A percentile compares a stretch with the other conserved stretches of the same genome.
Conservation (phyloP, 2,113 vertebrate genomes). For the Steatornis caripensis region DNA sequence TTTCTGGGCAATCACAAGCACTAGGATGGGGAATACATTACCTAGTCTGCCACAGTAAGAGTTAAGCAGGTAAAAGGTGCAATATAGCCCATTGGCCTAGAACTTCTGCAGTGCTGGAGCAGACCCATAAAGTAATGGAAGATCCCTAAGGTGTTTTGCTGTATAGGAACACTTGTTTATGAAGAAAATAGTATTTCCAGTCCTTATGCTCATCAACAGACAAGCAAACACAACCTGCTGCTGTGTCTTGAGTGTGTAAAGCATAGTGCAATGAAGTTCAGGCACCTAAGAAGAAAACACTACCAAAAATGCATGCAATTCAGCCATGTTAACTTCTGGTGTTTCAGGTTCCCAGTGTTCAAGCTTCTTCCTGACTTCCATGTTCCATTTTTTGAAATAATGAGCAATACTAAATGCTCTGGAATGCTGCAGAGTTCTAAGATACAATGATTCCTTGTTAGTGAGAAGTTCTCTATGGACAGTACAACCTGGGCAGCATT, state of each 20-base stretch:
- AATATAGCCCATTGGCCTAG: background rate
- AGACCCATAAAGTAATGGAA: background rate
- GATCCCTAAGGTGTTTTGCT: background rate
- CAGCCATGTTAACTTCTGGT: background rate
- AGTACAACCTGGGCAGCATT: too few species aligned
- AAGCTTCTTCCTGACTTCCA: background rate
- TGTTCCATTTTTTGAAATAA: too few species aligned
- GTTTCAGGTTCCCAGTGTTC: background rate
- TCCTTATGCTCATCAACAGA: background rate
- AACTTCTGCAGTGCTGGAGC: background rate
- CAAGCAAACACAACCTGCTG: background rate
- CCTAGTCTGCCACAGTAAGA: background rate
- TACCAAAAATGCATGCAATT: background rate
- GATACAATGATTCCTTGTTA: too few species aligned
- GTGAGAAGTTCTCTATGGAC: too few species aligned
- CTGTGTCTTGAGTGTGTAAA: too few species aligned
- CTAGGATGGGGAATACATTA: background rate
- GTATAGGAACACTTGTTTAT: background rate
- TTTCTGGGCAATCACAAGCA: background rate
- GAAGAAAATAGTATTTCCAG: background rate
- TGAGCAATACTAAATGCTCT: too few species aligned
- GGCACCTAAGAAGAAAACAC: background rate
- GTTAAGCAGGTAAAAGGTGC: background rate
- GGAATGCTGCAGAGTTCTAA: too few species aligned
- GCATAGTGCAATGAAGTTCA: background rate